These are phyloP conservation scores for Nerophis lumbriciformis DNA, from an alignment of 2,113 vertebrate species.

Conservation along the genomic window DNA sequence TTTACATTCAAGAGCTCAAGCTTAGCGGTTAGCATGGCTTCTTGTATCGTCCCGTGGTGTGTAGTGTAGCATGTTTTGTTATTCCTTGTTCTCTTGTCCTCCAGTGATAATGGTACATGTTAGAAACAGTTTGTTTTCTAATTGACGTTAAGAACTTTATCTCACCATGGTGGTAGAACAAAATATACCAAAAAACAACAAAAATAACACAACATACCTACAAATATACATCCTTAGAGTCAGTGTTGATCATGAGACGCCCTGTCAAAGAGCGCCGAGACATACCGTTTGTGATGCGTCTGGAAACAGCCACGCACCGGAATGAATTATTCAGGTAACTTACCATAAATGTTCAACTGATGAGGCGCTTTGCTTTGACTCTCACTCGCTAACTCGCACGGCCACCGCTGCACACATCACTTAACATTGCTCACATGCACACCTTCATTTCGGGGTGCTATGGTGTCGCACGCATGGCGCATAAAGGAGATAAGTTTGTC, in stretches of 20 bases:
- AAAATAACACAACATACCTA: background rate
- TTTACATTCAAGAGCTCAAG: too few relatives aligned
- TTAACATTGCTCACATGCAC: slow-evolving; percentile 44
- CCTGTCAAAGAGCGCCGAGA: slow-evolving; percentile 27
- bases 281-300: slow-evolving; percentile 24
- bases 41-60: too few relatives aligned
- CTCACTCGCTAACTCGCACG: slow-evolving; percentile 6
- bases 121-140: too few relatives aligned
- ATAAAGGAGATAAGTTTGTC: slow-evolving; percentile 26
- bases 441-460: slow-evolving; percentile 8
- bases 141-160: background rate
- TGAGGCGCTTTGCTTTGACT: slow-evolving; percentile 10
- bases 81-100: too few relatives aligned
- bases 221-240: background rate
- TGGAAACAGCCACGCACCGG: slow-evolving; percentile 10
- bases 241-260: slow-evolving; percentile 37
- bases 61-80: too few relatives aligned
- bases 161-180: background rate
- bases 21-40: too few relatives aligned
- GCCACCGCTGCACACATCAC: slow-evolving; percentile 18
- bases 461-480: slow-evolving; percentile 12
- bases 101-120: too few relatives aligned
- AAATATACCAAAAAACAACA: background rate
- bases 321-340: slow-evolving; percentile 36
- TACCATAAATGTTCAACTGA: slow-evolving; percentile 46